Evolutionary conservation across 2,888 invertebrate species (phyloP).

Genomic region (Acrobeloides nanus): DNA sequence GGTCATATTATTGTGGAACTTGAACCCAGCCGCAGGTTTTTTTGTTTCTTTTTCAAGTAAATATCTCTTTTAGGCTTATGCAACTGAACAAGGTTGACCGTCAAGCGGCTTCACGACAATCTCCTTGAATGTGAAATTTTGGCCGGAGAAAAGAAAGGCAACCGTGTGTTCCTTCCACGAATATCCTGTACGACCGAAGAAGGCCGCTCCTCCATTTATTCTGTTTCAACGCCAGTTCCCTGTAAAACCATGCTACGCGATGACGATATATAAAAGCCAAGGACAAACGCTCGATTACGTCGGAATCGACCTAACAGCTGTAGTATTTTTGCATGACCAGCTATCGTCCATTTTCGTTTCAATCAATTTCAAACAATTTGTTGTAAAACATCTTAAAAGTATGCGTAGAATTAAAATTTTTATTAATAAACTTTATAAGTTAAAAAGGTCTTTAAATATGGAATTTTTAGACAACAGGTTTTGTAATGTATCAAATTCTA

Average conservation of each 20-base stretch:
- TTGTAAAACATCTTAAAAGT: no score
- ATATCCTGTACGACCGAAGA: slow-evolving; percentile 3
- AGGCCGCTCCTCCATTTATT: slow-evolving; percentile 4
- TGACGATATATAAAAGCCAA: slow-evolving; percentile 4
- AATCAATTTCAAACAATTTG: no score
- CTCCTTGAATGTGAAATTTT: slow-evolving; percentile 5
- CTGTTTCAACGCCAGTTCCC: slow-evolving; percentile 4
- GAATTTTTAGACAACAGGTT: no score
- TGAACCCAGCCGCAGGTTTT: slow-evolving; percentile 3
- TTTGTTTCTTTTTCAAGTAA: no score
- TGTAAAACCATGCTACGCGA: slow-evolving; percentile 5
- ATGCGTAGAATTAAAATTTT: no score
- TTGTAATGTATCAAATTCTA: no score
- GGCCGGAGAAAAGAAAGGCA: neutral
- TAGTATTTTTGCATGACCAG: slow-evolving; percentile 3
- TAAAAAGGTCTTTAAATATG: no score
- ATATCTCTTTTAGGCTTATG: no score
- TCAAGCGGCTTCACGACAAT: slow-evolving; percentile 2
- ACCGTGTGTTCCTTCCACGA: slow-evolving; percentile 2
- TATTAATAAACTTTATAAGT: no score
- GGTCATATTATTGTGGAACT: slow-evolving; percentile 4
- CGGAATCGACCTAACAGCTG: slow-evolving; percentile 3
- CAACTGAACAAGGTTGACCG: slow-evolving; percentile 4
- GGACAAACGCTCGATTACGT: slow-evolving; percentile 9
- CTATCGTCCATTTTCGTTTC: no score